Base-by-base conservation (phyloP, 2,113 vertebrate genomes). In the Ageneiosus marmoratus region DNA sequence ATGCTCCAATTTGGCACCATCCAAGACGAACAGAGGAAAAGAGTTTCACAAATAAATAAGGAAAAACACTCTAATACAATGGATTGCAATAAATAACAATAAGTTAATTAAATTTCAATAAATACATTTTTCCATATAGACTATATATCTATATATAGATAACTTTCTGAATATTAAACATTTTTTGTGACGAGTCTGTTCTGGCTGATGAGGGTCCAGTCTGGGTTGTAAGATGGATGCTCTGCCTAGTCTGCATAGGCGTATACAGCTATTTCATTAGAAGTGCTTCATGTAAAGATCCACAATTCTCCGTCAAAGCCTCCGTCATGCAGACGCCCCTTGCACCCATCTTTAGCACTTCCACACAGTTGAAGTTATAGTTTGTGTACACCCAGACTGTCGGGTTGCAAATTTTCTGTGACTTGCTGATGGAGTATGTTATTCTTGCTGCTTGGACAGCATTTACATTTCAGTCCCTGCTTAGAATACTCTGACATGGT, bases 1-100 rank as follows among this genome's bases (percentile, higher is more conserved):
- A 91, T 90, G 91, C 91, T 94, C 92, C 90, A 91, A 91, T 96
- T 95, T 97, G 97, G 96, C 97, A 97, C 95, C 93, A 93, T 95
- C 95, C 94, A 94, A 95, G 92, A 96, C 94, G 93, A 46, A 46
- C 95, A 93, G 92, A 89, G 32, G 27, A 88, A 88, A 82, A 82
- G 85, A 92, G 83, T 88, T 86, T 37, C 93, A 93, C 94, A 92
- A 96, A 96, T 96, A 96, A 98, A 98, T 98, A 94, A 95, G 92
- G 89, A 93, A 92, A 95, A 90, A 94, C 93, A 95, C 86, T 91
- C 89, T 96, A 87, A 91, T 92, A 93, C 94, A 96, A 93, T 94
- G 94, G 94, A 96, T 86, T 92, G 94, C 91, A 99, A 98, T 98
- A 99, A 99, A 98, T 98, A 99, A 96, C 89, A 99, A 99, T 99